phyloP scores from a whole-genome alignment of 2,797 vertebrate species.

The Chiropotes sagulatus region DNA sequence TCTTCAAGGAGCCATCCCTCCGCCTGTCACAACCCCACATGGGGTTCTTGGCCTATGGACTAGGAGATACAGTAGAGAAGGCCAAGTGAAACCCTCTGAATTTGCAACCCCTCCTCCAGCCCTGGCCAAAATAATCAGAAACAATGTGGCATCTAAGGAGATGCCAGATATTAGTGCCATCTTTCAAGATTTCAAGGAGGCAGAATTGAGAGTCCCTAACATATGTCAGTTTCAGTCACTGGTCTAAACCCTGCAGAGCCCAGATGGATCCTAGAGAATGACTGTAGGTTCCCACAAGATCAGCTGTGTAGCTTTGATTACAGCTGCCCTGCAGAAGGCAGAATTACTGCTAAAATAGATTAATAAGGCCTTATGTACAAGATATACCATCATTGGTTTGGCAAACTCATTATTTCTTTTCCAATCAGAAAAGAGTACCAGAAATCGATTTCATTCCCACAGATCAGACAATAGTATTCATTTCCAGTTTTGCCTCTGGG shows the following conservation, averaged over 20 bases:
- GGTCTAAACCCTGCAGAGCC: neutral
- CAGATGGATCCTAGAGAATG: neutral
- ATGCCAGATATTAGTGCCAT: neutral
- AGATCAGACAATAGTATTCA: neutral
- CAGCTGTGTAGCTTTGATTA: neutral
- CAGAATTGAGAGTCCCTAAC: neutral
- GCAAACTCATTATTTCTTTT: neutral
- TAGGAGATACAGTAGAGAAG: neutral
- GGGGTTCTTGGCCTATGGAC: neutral
- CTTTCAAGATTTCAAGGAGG: neutral
- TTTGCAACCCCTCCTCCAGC: neutral
- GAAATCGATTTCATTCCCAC: neutral
- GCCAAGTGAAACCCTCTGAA: neutral
- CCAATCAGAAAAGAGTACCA: neutral
- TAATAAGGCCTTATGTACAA: neutral
- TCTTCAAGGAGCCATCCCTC: neutral
- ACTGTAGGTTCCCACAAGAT: neutral
- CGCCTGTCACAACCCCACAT: neutral
- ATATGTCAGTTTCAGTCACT: neutral
- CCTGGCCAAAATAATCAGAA: neutral
- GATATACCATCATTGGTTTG: neutral
- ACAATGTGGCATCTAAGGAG: neutral
- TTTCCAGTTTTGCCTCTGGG: neutral
- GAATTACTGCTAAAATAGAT: neutral
- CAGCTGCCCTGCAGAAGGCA: too few species aligned